Percentiles rank a stretch among this genome's conserved stretches.
Evolutionary conservation across 2,113 vertebrate species (phyloP).

Genomic region (Alectura lathami): DNA sequence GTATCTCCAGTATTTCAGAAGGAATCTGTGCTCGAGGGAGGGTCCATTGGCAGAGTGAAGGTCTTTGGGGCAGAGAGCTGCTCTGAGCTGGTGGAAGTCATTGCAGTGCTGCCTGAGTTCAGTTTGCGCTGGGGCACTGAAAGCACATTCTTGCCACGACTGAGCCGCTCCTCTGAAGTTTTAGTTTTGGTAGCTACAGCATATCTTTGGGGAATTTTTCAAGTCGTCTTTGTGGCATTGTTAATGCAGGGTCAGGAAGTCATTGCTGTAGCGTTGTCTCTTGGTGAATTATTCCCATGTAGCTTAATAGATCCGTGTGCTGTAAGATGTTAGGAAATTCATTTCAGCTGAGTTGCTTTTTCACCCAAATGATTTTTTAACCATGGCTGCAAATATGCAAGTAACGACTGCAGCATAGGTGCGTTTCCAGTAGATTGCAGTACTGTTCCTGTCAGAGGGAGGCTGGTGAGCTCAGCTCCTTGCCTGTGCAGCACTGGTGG

Average conservation of each 20-base stretch:
- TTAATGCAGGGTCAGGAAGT: not conserved
- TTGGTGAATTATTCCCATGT: not conserved
- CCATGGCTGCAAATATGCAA: not conserved
- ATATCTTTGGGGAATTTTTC: no score
- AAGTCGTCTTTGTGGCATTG: not conserved
- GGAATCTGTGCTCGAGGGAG: not conserved
- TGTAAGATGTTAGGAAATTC: not conserved
- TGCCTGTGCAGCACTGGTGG: not conserved
- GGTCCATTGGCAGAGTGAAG: not conserved
- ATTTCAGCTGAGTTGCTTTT: not conserved
- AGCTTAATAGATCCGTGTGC: not conserved
- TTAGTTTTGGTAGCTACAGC: not conserved
- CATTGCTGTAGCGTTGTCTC: not conserved
- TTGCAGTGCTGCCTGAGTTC: no score
- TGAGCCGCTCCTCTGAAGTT: not conserved
- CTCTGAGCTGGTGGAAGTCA: not conserved
- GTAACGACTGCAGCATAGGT: fast-evolving
- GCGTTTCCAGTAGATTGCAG: not conserved
- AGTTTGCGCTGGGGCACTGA: no score
- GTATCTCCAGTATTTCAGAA: not conserved
- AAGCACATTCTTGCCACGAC: not conserved
- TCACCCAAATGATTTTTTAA: not conserved
- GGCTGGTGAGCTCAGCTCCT: not conserved
- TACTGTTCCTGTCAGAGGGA: not conserved
- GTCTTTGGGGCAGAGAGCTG: not conserved